Conservation (phyloP, 2,113 vertebrate genomes). For the Climacteris rufus region DNA sequence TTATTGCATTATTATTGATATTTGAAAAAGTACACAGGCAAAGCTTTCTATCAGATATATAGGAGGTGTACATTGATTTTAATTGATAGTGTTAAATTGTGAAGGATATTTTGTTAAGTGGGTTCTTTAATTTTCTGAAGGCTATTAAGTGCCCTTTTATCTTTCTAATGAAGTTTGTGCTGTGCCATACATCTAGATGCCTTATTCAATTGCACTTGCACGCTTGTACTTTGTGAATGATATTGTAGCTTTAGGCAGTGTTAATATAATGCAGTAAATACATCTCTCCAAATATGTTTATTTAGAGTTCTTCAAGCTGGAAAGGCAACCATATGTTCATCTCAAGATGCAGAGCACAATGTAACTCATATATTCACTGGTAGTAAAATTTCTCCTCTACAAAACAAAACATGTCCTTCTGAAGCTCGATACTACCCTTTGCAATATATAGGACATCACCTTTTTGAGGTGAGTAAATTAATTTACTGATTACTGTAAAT, state of each 20-base stretch:
- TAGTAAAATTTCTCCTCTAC: constrained; percentile 38
- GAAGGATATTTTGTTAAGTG: not conserved
- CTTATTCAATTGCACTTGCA: not conserved
- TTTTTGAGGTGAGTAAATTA: constrained; percentile 84
- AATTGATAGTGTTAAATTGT: not conserved
- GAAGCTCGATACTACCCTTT: constrained; percentile 75
- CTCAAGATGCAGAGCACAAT: constrained; percentile 36
- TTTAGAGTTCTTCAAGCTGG: constrained; percentile 89
- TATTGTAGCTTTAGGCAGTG: not conserved
- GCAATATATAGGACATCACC: constrained; percentile 82
- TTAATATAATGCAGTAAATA: not conserved
- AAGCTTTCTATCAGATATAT: not conserved
- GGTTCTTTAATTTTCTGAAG: not conserved
- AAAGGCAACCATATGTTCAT: constrained; percentile 77
- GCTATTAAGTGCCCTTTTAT: not conserved
- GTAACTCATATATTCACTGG: constrained; percentile 85
- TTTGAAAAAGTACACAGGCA: not conserved
- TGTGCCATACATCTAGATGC: not conserved
- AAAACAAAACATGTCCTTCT: constrained; percentile 36
- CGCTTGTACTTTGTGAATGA: not conserved
- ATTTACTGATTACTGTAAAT: not conserved
- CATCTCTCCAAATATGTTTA: constrained; percentile 32
- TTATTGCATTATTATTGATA: not conserved
- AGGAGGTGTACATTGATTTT: not conserved
- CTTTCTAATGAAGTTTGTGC: not conserved